Conservation (phyloP, 1,140 invertebrate species). For the Colletes latitarsis region DNA sequence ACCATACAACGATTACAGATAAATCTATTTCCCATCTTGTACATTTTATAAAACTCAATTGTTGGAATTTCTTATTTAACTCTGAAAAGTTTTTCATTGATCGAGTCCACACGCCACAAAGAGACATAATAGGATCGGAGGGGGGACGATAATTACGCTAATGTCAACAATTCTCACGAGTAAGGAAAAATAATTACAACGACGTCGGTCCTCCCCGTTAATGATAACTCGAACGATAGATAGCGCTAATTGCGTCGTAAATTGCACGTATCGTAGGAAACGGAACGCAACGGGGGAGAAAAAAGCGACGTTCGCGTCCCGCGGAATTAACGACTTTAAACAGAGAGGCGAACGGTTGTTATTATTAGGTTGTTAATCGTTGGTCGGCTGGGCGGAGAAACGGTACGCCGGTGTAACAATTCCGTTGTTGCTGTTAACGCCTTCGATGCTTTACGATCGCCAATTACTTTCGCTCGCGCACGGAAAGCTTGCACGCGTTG, state of each 20-base stretch:
- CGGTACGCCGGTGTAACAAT: constrained; percentile 53
- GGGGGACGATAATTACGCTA: constrained; percentile 13
- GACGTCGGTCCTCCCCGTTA: background rate
- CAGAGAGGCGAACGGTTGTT: constrained; percentile 22
- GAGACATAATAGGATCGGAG: background rate
- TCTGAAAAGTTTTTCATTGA: background rate
- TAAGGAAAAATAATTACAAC: constrained; percentile 24
- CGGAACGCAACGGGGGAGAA: background rate
- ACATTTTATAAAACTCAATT: too few relatives aligned
- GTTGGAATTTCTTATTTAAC: background rate
- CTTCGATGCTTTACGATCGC: constrained; percentile 74
- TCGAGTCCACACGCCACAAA: too few relatives aligned
- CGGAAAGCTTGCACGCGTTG: constrained; percentile 15
- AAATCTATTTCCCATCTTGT: too few relatives aligned
- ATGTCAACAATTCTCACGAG: background rate
- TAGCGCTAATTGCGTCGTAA: constrained; percentile 17
- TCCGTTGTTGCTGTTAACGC: constrained; percentile 70
- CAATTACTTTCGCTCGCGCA: constrained; percentile 66
- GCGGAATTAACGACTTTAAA: constrained; percentile 5
- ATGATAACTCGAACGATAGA: constrained; percentile 12
- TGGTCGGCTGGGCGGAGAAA: constrained; percentile 19
- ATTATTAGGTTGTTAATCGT: constrained; percentile 66
- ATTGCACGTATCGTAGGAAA: background rate
- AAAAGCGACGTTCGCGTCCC: background rate
- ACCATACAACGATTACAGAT: too few relatives aligned